phyloP scores from a whole-genome alignment of 1,140 invertebrate species.

The Tribolium madens region DNA sequence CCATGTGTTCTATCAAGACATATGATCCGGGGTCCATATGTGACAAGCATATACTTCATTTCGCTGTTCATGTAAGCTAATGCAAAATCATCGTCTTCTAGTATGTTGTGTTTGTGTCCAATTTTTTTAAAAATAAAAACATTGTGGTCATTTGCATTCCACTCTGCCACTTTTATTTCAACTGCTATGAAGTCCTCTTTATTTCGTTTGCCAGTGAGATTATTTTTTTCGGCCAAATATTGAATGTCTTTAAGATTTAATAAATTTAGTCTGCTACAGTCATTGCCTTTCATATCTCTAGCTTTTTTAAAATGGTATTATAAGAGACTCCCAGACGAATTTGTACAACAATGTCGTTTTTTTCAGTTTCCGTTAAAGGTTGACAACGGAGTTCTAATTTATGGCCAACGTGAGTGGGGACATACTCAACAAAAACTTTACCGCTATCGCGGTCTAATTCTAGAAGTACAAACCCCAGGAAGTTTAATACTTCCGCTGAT shows the following conservation, averaged over 20 bases:
- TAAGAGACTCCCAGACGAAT: background rate
- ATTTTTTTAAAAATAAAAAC: constrained; percentile 18
- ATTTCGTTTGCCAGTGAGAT: background rate
- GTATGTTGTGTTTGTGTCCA: background rate
- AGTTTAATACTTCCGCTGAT: background rate
- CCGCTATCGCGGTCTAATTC: background rate
- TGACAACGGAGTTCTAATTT: background rate
- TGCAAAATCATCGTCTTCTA: constrained; percentile 6
- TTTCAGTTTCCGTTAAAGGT: background rate
- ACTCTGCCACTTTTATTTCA: background rate
- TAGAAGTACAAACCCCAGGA: background rate
- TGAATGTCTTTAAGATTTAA: background rate
- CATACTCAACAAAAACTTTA: background rate
- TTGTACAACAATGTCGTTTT: background rate
- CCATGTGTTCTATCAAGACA: constrained; percentile 45
- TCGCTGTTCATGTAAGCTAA: constrained; percentile 16
- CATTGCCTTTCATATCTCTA: background rate
- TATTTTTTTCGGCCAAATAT: background rate
- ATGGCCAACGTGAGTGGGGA: background rate
- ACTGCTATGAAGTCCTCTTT: background rate
- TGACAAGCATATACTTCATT: no score
- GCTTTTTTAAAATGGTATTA: constrained; percentile 3
- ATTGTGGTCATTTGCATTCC: background rate
- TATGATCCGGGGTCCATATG: background rate
- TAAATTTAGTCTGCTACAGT: background rate